A percentile compares a stretch with the other conserved stretches of the same genome.
Evolutionary conservation across 2,113 vertebrate species (phyloP).

Genomic region (Alaudala cheleensis): DNA sequence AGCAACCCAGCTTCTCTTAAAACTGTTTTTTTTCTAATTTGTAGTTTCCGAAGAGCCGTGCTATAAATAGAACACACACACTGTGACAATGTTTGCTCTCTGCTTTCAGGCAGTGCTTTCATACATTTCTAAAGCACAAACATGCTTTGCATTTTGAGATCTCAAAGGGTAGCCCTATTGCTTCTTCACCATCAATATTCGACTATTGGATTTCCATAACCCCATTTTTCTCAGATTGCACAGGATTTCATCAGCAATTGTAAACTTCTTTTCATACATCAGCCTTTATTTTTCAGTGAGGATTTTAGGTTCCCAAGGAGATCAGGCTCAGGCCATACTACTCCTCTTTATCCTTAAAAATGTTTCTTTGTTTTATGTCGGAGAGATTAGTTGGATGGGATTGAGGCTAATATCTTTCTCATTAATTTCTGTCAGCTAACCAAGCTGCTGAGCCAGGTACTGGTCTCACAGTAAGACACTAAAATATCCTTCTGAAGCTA

Average conservation of each 20-base stretch:
- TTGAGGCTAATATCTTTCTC: background rate
- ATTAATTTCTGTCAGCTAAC: background rate
- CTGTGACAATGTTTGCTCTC: constrained; percentile 28
- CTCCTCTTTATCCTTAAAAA: background rate
- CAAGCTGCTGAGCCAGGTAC: background rate
- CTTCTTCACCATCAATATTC: background rate
- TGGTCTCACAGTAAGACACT: background rate
- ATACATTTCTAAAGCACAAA: background rate
- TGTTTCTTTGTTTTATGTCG: background rate
- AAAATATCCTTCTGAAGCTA: background rate
- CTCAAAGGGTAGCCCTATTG: background rate
- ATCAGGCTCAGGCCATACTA: background rate
- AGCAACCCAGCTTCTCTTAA: constrained; percentile 37
- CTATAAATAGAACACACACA: constrained; percentile 35
- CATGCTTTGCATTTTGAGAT: background rate
- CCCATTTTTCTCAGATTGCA: background rate
- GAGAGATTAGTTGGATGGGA: background rate
- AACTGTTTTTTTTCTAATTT: constrained; percentile 6
- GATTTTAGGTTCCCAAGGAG: background rate
- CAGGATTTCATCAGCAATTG: background rate
- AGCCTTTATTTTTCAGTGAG: background rate
- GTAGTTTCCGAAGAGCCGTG: background rate
- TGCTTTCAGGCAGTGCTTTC: constrained; percentile 19
- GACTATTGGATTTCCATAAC: background rate
- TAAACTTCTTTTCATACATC: background rate